These are phyloP conservation scores for Spheniscus humboldti DNA, from an alignment of 2,797 vertebrate genomes.

Conservation along the genomic window DNA sequence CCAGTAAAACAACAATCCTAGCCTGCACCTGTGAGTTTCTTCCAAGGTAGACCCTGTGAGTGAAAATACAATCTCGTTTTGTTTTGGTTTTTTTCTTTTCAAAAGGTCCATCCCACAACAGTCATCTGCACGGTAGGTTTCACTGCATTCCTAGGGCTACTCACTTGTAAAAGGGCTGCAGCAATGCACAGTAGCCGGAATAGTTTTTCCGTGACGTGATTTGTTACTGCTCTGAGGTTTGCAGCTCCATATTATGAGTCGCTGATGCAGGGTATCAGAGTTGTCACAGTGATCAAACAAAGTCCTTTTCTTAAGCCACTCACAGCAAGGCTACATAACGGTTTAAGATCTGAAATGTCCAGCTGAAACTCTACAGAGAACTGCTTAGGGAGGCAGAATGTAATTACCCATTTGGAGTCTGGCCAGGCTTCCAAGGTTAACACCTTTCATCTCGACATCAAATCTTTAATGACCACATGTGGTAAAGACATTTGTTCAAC, in stretches of 20 bases:
- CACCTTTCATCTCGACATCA: constrained; percentile 41
- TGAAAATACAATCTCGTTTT: neutral
- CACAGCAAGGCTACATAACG: neutral
- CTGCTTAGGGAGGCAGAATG: constrained; percentile 34
- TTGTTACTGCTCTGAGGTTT: neutral
- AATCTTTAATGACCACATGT: constrained; percentile 35
- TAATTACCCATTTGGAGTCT: neutral
- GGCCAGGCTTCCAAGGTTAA: constrained; percentile 28
- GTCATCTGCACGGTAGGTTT: neutral
- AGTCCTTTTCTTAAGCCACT: neutral
- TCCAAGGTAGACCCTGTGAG: neutral
- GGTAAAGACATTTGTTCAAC: constrained; percentile 35
- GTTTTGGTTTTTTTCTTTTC: neutral
- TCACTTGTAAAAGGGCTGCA: neutral
- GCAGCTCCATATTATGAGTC: fast-evolving
- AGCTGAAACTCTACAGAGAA: constrained; percentile 21
- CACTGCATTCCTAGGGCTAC: neutral
- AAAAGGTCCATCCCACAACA: neutral
- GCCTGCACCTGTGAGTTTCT: neutral
- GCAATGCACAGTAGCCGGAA: neutral
- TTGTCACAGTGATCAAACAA: neutral
- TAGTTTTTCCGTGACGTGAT: neutral
- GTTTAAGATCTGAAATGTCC: neutral
- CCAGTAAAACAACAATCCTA: neutral
- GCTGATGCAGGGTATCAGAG: neutral